These are phyloP conservation scores for Phytoseiulus persimilis DNA, from an alignment of 2,888 invertebrate species.

Conservation along the genomic window DNA sequence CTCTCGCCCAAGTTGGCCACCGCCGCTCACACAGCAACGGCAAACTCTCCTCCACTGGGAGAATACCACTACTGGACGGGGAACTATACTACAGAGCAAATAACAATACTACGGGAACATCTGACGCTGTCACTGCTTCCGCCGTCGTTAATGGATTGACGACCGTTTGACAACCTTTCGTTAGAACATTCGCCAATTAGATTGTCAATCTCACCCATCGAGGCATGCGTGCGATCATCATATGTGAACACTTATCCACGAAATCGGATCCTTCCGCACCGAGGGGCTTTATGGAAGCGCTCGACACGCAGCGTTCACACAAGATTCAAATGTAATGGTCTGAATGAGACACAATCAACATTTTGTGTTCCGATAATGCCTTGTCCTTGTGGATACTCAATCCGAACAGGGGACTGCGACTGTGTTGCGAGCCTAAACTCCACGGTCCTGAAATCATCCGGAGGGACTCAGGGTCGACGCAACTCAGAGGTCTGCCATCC, in stretches of 20 bases:
- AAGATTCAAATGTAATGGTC: too few relatives aligned
- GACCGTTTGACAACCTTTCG: not conserved
- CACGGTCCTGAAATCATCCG: too few relatives aligned
- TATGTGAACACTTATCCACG: not conserved
- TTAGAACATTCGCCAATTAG: not conserved
- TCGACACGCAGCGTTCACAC: too few relatives aligned
- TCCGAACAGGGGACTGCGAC: too few relatives aligned
- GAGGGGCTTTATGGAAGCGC: not conserved
- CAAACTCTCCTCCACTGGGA: not conserved
- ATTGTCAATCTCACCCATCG: not conserved
- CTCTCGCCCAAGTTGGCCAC: not conserved
- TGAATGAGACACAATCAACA: too few relatives aligned
- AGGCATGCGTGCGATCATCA: not conserved
- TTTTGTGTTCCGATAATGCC: too few relatives aligned
- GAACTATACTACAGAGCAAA: not conserved
- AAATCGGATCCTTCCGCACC: not conserved
- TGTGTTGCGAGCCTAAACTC: too few relatives aligned
- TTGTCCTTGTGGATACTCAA: too few relatives aligned
- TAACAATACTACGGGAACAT: not conserved
- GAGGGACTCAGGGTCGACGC: too few relatives aligned
- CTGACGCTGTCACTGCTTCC: not conserved
- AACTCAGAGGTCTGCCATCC: too few relatives aligned
- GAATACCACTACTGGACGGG: not conserved
- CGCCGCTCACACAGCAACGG: not conserved
- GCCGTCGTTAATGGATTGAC: not conserved